Conservation (phyloP, 2,888 invertebrate genomes). For the Ochropleura plecta region DNA sequence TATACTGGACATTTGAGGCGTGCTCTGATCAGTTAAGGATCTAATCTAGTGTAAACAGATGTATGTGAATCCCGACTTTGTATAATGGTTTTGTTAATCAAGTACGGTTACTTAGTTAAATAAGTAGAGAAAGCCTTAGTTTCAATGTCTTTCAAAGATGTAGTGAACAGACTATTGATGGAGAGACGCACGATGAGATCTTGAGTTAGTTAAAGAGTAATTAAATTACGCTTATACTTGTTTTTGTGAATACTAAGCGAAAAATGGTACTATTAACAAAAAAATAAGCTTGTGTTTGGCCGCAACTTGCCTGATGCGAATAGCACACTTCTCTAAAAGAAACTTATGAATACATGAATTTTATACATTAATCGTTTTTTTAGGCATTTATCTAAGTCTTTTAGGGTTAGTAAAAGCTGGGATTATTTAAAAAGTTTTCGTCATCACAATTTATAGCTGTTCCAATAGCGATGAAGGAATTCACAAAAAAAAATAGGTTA, state of each 20-base stretch:
- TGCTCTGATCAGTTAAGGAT: background rate
- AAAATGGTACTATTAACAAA: too few species aligned
- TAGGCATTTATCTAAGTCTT: background rate
- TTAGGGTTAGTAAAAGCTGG: background rate
- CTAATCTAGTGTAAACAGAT: slow-evolving; percentile 1
- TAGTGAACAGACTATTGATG: background rate
- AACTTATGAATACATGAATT: too few species aligned
- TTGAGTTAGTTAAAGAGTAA: too few species aligned
- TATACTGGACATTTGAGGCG: background rate
- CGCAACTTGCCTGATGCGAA: too few species aligned
- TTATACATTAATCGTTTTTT: too few species aligned
- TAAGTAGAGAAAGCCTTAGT: too few species aligned
- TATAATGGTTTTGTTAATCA: background rate
- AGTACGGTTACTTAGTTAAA: too few species aligned
- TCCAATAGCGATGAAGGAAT: background rate
- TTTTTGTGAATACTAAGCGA: too few species aligned
- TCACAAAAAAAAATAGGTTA: background rate
- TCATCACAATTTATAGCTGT: background rate
- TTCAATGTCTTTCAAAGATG: background rate
- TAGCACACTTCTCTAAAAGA: too few species aligned
- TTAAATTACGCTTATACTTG: too few species aligned
- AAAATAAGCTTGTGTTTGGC: too few species aligned
- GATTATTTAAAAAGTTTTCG: background rate
- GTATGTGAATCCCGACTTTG: background rate
- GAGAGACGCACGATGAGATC: too few species aligned